These are phyloP conservation scores for Globodera rostochiensis DNA, from an alignment of 1,140 invertebrate genomes.

Conservation along the genomic window DNA sequence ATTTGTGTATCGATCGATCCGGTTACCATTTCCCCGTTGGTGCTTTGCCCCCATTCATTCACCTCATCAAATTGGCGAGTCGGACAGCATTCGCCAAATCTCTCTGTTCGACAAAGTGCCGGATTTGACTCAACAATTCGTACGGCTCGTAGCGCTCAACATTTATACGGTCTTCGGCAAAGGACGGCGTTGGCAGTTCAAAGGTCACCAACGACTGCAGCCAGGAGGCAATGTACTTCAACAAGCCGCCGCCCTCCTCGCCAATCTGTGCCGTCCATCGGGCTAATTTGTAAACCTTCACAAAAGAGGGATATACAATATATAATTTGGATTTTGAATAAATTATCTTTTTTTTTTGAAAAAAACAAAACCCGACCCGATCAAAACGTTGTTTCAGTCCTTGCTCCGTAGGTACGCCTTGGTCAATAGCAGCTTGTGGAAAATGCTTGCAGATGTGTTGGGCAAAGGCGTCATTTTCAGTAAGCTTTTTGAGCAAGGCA, in stretches of 20 bases:
- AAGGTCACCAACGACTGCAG: slow-evolving; percentile 74
- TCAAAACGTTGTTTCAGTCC: slow-evolving; percentile 7
- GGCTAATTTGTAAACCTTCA: slow-evolving; percentile 63
- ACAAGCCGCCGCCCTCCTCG: slow-evolving; percentile 75
- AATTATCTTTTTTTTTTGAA: slow-evolving; percentile 2
- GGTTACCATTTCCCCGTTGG: too few relatives aligned
- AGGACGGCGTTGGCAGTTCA: slow-evolving; percentile 67
- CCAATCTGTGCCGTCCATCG: slow-evolving; percentile 80
- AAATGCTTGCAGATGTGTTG: slow-evolving; percentile 20
- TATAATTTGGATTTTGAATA: too few relatives aligned
- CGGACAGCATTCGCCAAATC: slow-evolving; percentile 80
- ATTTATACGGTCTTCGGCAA: slow-evolving; percentile 65
- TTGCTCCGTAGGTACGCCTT: slow-evolving; percentile 10
- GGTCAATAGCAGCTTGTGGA: background rate
- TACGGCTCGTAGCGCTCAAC: slow-evolving; percentile 75
- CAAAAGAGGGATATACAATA: too few relatives aligned
- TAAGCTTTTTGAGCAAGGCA: too few relatives aligned
- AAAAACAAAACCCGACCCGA: background rate
- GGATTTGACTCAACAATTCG: slow-evolving; percentile 81
- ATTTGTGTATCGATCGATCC: too few relatives aligned
- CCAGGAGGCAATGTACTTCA: slow-evolving; percentile 83
- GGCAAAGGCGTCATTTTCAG: slow-evolving; percentile 9
- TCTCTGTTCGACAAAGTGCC: slow-evolving; percentile 78
- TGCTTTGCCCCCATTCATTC: background rate
- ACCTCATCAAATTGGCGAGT: slow-evolving; percentile 82